Percentiles rank a stretch among this genome's conserved stretches.
These are phyloP conservation scores for Cirrhinus mrigala DNA, from an alignment of 2,797 vertebrate genomes.

Conservation along the genomic window DNA sequence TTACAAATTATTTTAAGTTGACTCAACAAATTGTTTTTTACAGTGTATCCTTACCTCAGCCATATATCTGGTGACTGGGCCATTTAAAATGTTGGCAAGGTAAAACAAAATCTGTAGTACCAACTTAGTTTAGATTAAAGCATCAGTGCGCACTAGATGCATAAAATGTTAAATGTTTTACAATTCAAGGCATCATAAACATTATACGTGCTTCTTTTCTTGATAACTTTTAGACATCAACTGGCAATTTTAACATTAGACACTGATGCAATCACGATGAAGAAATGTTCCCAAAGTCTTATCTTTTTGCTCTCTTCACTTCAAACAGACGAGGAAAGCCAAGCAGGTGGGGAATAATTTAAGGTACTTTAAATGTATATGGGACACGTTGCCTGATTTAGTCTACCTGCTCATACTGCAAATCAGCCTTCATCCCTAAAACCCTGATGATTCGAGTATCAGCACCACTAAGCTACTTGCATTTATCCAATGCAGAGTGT, in stretches of 20 bases:
- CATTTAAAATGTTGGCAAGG: background rate
- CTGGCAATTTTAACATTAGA: background rate
- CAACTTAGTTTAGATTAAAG: background rate
- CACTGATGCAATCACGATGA: background rate
- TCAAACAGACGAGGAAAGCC: constrained; percentile 29
- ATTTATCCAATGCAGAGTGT: background rate
- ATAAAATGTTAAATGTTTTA: background rate
- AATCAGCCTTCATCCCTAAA: constrained; percentile 35
- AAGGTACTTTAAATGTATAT: constrained; percentile 48
- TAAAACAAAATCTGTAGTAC: background rate
- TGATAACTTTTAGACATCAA: background rate
- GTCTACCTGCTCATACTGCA: constrained; percentile 37
- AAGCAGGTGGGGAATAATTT: constrained; percentile 41
- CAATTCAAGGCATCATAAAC: background rate
- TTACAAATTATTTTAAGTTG: no score
- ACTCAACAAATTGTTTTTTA: no score
- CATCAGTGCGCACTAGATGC: background rate
- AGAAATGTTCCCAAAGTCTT: background rate
- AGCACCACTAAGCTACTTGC: background rate
- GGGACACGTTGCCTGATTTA: constrained; percentile 45
- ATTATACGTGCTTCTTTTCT: background rate
- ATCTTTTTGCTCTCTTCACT: constrained; percentile 1
- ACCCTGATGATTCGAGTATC: constrained; percentile 31
- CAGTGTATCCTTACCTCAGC: no score
- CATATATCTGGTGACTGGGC: background rate